Evolutionary conservation across 2,113 vertebrate genomes (phyloP), one percentile per base, ranked within the genome.

Genomic region (Hippocampus guttulatus): DNA sequence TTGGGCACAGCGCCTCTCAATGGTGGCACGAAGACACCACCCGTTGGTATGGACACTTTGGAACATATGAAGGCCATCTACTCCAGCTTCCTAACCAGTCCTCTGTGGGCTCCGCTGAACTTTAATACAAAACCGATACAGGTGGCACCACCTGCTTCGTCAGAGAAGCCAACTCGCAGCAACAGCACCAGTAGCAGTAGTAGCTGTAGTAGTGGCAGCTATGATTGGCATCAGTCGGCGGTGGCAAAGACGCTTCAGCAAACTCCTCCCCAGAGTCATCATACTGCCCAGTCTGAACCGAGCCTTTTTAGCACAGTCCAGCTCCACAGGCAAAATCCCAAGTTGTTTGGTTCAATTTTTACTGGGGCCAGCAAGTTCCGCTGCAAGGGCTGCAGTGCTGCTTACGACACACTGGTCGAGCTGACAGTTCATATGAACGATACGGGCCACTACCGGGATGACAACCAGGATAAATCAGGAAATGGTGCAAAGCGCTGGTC

Each of bases 41-140:
- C 92, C 0, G 78, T 88, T 49, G 88, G 85, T 67, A 86, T 93
- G 1, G 96, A 98, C 80, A 99, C 96, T 66, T 92, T 99, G 85
- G 96, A 98, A 80, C 97, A 99, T 91, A 99, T 99, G 96, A 99
- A 98, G 89, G 95, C 96, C 0, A 96, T 98, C 64, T 99, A 99
- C 84, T 95, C 96, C 71, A 97, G 96, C 89, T 98, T 99, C 81
- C 92, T 99, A 30, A 96, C 95, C 74, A 96, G 94, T 82, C 96
- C 97, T 30, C 95, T 97, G 84, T 99, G 97, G 97, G 96, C 97
- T 52, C 95, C 93, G 38, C 92, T 97, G 82, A 96, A 92, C 82
- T 89, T 98, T 84, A 96, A 94, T 80, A 93, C 95, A 79, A 92
- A 87, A 0, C 75, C 69, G 1, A 72, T 83, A 25, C 88, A 79